Percentiles rank a stretch among this genome's conserved stretches.
Evolutionary conservation across 1,140 invertebrate species (phyloP).

Genomic region (Bombus difficillimus): DNA sequence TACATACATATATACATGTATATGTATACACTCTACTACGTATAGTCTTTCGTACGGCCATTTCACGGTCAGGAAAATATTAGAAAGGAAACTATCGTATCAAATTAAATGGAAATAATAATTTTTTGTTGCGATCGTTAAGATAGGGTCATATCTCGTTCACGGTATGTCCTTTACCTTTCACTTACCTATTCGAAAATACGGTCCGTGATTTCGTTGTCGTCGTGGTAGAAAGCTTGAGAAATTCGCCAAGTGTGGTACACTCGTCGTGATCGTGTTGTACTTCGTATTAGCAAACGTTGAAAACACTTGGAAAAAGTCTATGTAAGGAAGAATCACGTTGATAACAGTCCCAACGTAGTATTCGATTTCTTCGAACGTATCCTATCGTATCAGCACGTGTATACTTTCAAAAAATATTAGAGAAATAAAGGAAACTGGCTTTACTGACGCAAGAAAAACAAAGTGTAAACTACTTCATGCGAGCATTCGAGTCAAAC

Average conservation of each 20-base stretch:
- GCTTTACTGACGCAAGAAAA: too few species aligned
- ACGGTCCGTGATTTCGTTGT: neutral
- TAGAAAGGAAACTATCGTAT: neutral
- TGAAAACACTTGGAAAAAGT: neutral
- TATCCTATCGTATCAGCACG: too few species aligned
- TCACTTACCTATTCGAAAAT: neutral
- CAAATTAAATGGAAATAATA: neutral
- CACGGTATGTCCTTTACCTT: neutral
- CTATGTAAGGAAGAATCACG: too few species aligned
- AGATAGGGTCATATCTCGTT: neutral
- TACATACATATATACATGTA: neutral
- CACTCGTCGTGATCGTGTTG: neutral
- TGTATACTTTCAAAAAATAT: neutral
- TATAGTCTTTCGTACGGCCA: neutral
- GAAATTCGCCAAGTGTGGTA: neutral
- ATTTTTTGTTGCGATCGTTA: neutral
- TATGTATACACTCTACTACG: neutral
- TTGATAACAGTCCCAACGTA: too few species aligned
- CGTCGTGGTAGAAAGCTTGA: neutral
- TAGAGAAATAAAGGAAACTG: neutral
- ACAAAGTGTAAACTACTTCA: neutral
- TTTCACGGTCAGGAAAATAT: too few species aligned
- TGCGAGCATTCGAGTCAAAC: slow-evolving; percentile 44
- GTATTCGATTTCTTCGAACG: neutral
- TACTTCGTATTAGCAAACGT: neutral